These are phyloP conservation scores for Patiria pectinifera DNA, from an alignment of 53 echinoderm and acorn worm species.

Conservation along the genomic window DNA sequence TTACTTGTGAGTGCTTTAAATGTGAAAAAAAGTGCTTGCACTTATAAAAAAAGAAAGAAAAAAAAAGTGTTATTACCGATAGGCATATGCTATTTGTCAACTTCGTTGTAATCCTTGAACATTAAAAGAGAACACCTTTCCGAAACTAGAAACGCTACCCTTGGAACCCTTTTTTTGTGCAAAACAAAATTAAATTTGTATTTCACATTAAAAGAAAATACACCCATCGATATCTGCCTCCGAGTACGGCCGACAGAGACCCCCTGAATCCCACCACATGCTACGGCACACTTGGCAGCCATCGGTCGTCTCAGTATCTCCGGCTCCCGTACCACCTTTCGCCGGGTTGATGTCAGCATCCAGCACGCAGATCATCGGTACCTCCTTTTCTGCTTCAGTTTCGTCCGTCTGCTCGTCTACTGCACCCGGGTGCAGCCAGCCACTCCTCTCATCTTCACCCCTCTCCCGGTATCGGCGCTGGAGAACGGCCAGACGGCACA, in stretches of 20 bases:
- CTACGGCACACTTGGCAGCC: constrained; percentile 65
- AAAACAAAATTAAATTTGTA: no score
- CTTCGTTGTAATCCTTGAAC: no score
- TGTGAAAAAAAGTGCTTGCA: no score
- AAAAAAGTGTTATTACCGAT: no score
- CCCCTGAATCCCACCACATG: constrained; percentile 70
- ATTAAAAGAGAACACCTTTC: no score
- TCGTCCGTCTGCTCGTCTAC: not conserved
- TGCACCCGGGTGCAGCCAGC: not conserved
- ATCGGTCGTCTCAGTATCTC: not conserved
- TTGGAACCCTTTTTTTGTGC: no score
- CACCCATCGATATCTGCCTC: constrained; percentile 73
- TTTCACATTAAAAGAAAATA: not conserved
- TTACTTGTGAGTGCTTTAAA: no score
- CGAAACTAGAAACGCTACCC: no score
- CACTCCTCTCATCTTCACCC: not conserved
- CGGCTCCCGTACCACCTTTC: not conserved
- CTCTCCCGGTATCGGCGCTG: not conserved
- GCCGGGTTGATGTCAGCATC: not conserved
- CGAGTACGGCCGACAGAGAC: constrained; percentile 51
- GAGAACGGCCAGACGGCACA: constrained; percentile 9
- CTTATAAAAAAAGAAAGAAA: no score
- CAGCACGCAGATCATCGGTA: not conserved
- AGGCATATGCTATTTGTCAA: no score
- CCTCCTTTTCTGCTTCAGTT: not conserved